A percentile compares a stretch with the other conserved stretches of the same genome.
Conservation (phyloP, 53 echinoderm and acorn worm species). For the Stichopus horrens region DNA sequence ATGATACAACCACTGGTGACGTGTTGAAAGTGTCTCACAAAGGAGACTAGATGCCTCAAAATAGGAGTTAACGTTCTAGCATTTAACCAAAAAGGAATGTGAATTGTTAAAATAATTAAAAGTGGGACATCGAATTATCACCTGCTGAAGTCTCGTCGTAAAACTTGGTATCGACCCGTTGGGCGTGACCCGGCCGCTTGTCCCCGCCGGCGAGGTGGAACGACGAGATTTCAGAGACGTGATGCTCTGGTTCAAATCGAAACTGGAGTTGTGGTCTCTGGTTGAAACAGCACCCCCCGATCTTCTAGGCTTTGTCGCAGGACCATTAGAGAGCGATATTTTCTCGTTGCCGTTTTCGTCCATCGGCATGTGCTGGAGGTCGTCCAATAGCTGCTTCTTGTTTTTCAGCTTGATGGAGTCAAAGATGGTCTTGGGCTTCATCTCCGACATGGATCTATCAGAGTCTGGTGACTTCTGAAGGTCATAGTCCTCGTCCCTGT, state of each 20-base stretch:
- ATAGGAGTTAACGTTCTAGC: too few species aligned
- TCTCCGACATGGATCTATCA: background rate
- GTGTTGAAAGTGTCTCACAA: too few species aligned
- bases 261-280: constrained; percentile 5
- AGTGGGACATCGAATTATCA: background rate
- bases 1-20: too few species aligned
- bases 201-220: background rate
- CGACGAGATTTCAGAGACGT: constrained; percentile 17
- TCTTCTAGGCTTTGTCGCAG: background rate
- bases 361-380: constrained; percentile 25
- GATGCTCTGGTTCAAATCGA: constrained; percentile 7
- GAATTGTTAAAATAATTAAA: too few species aligned
- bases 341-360: constrained; percentile 36
- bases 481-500: constrained; percentile 51
- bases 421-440: constrained; percentile 15
- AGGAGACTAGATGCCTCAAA: too few species aligned
- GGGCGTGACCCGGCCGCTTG: constrained; percentile 7
- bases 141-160: constrained; percentile 22
- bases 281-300: background rate
- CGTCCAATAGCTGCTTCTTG: constrained; percentile 13
- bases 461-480: constrained; percentile 58
- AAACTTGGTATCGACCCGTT: constrained; percentile 2
- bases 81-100: too few species aligned
- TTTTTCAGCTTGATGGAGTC: constrained; percentile 18
- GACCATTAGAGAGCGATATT: background rate